Evolutionary conservation across 1,140 invertebrate genomes (phyloP).

Genomic region (Bombus pascuorum): DNA sequence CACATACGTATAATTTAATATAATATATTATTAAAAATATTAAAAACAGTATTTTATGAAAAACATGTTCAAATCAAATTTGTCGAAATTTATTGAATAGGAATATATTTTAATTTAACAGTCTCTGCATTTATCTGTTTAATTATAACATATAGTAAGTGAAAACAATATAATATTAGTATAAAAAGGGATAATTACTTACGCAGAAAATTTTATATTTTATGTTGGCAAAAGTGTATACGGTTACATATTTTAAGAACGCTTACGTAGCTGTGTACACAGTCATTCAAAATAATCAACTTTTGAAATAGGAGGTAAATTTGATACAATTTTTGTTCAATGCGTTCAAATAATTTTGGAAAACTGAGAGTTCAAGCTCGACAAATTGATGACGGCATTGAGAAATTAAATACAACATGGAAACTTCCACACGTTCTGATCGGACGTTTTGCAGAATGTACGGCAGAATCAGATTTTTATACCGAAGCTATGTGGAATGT

Average conservation of each 20-base stretch:
- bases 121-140: too few relatives aligned
- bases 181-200: too few relatives aligned
- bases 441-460: constrained; percentile 43
- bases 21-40: too few relatives aligned
- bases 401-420: constrained; percentile 42
- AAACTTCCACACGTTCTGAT: constrained; percentile 36
- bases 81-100: too few relatives aligned
- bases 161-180: background rate
- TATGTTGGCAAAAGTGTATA: background rate
- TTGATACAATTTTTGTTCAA: background rate
- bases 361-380: constrained; percentile 22
- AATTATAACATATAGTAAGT: too few relatives aligned
- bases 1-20: too few relatives aligned
- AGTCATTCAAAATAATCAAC: background rate
- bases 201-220: background rate
- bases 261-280: background rate
- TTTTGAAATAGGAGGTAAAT: background rate
- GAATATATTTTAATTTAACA: too few relatives aligned
- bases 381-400: constrained; percentile 48
- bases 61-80: too few relatives aligned
- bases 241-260: background rate
- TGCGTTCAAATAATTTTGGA: constrained; percentile 42
- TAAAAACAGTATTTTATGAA: too few relatives aligned
- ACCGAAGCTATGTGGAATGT: constrained; percentile 27
- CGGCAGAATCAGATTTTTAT: constrained; percentile 12